phyloP scores from a whole-genome alignment of 1,140 invertebrate species.

The Chironomus tepperi region DNA sequence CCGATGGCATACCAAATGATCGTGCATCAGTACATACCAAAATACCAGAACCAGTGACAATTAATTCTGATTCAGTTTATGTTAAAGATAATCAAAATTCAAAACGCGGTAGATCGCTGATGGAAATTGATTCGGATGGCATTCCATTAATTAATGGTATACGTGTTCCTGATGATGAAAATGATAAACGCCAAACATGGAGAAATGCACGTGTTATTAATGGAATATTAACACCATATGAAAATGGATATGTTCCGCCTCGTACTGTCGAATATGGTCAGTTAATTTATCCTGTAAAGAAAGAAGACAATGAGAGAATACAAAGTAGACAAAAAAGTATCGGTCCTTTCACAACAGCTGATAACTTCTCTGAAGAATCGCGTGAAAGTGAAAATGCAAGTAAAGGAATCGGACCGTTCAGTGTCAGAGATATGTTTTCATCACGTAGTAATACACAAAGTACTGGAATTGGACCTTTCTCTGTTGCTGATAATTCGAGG shows the following conservation, averaged over 20 bases:
- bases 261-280: conserved; percentile 43
- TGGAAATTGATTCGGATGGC: conserved; percentile 56
- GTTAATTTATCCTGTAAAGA: conserved; percentile 43
- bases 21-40: conserved; percentile 37
- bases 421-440: conserved; percentile 38
- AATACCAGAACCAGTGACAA: conserved; percentile 55
- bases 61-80: conserved; percentile 51
- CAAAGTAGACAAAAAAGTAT: conserved; percentile 33
- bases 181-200: conserved; percentile 68
- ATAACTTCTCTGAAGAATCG: conserved; percentile 33
- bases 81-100: conserved; percentile 41
- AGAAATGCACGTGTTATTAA: conserved; percentile 79
- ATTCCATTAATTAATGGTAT: conserved; percentile 71
- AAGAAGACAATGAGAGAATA: conserved; percentile 40
- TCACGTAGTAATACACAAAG: conserved; percentile 33
- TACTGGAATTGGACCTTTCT: conserved; percentile 46
- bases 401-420: conserved; percentile 31
- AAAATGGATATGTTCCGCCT: conserved; percentile 54
- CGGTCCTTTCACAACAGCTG: conserved; percentile 36
- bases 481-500: conserved; percentile 48
- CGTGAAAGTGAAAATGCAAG: neutral
- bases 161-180: conserved; percentile 70
- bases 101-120: conserved; percentile 45
- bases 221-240: conserved; percentile 60
- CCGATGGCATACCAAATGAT: neutral